A percentile compares a stretch with the other conserved stretches of the same genome.
phyloP scores from a whole-genome alignment of 2,797 vertebrate species.

The Perodicticus potto region DNA sequence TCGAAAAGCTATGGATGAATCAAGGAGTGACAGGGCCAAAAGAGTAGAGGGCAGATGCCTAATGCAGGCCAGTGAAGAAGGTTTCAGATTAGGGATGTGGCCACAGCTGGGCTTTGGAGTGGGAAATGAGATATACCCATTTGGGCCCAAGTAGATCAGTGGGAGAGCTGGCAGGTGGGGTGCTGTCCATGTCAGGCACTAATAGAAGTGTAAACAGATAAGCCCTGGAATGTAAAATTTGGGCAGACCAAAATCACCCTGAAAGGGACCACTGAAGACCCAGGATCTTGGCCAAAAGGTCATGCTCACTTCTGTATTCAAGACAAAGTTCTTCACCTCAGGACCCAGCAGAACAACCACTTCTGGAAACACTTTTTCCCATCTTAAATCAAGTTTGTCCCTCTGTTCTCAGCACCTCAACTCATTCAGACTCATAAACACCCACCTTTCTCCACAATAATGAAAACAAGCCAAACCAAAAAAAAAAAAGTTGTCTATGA shows the following conservation, averaged over 20 bases:
- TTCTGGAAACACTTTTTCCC: background rate
- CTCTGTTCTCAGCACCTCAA: background rate
- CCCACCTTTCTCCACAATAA: background rate
- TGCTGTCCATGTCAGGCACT: background rate
- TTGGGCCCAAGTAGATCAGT: background rate
- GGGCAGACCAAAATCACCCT: background rate
- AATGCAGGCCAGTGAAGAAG: background rate
- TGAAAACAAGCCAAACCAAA: background rate
- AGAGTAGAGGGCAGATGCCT: background rate
- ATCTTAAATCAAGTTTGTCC: background rate
- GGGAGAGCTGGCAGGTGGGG: background rate
- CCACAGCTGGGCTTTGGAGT: background rate
- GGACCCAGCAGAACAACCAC: background rate
- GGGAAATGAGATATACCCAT: background rate
- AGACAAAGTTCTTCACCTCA: background rate
- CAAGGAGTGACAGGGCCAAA: background rate
- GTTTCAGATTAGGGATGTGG: accelerated
- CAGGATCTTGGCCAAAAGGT: background rate
- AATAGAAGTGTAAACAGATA: background rate
- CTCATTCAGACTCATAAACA: background rate
- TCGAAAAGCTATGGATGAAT: background rate
- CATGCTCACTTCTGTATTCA: background rate
- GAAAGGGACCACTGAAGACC: background rate
- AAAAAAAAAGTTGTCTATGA: background rate
- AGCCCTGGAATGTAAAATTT: background rate